Base-by-base conservation (phyloP, 53 echinoderm and acorn worm species). In the Glandiceps talaboti region DNA sequence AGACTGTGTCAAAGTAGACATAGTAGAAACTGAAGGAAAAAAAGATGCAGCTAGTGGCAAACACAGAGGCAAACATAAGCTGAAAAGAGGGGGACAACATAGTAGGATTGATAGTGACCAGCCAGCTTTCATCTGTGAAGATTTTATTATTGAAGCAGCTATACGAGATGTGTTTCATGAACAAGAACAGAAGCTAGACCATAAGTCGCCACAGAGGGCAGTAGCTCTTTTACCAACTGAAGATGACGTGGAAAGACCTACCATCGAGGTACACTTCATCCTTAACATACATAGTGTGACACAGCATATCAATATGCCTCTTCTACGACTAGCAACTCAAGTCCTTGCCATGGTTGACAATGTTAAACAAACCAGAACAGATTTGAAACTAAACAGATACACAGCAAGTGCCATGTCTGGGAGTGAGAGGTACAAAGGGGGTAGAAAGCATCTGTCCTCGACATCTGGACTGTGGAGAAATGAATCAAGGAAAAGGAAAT, bases 301-400 rank as follows among this genome's bases (percentile, higher is more conserved):
- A 33, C 93, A 91, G 77, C 87, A 92, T n/a, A 80, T 99, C 76
- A 93, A 99, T 77, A 99, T 99, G 99, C 93, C 99, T 27, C 82
- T 99, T 28, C 81, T 99, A 73, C 85, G 99, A 30, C 86, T 99
- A n/a, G 75, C 91, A 33, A 93, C 83, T 76, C 99, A 99, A 75
- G 84, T 99, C 27, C 87, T 73, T 64, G 29, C 80, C 33, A 87
- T 91, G 83, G 87, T 91, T 26, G 79, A 88, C 32, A 91, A 91
- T 78, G 87, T 91, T 33, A 88, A 91, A 80, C 85, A 84, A 20
- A 87, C 91, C 30, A 87, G 87, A 85, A 91, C 91, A 0, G 88
- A 91, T 33, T 77, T 91, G 32, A 85, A 81, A 33, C 80, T 91
- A 31, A 85, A 87, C 29, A 84, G 87, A 64, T 91, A 91, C 32